Base-by-base conservation (phyloP, 2,888 invertebrate genomes). In the Diloba caeruleocephala region DNA sequence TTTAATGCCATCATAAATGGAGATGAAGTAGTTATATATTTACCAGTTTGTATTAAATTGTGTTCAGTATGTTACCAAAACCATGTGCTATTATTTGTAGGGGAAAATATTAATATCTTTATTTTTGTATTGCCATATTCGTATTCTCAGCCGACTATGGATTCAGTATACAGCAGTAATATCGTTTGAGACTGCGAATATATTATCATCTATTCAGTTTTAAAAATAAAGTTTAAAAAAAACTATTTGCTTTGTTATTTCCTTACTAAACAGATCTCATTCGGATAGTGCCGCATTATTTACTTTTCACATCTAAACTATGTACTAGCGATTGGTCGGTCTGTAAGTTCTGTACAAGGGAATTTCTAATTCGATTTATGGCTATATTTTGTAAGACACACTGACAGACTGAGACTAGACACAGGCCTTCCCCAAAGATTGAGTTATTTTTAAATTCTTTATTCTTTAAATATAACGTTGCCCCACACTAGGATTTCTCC, bases 21-120 rank as follows among this genome's bases (percentile, higher is more conserved):
- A 52, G 52, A 25, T 52, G 23, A 5, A 38, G 51, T 17, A 36
- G 49, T 29, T 52, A 36, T 42, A 48, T 43, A 29, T 43, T 57
- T 66, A 71, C 60, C 37, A 45, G 49, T 54, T 49, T 57, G 9
- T 59, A 36, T 37, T 42, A 57, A 44, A 61, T 56, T 73, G 73
- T 73, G 73, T 73, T 73, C 74, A 71, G 36, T 66, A 48, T 62
- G 75, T 73, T 73, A 73, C 73, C 73, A 74, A 74, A 69, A 72
- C 57, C 46, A 56, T 52, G 52, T 70, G 61, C 69, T 69, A 61
- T 41, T 67, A 62, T 46, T 41, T 57, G 15, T 68, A 71, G 33
- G 48, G 44, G 17, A 23, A 55, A 34, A 29, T 59, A 46, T 48
- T 43, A 41, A 14, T 51, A 49, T 51, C 26, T 61, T 54, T 56